Percentiles rank a stretch among this genome's conserved stretches.
Evolutionary conservation across 2,797 vertebrate genomes (phyloP).

Genomic region (Rhinichthys osculus): DNA sequence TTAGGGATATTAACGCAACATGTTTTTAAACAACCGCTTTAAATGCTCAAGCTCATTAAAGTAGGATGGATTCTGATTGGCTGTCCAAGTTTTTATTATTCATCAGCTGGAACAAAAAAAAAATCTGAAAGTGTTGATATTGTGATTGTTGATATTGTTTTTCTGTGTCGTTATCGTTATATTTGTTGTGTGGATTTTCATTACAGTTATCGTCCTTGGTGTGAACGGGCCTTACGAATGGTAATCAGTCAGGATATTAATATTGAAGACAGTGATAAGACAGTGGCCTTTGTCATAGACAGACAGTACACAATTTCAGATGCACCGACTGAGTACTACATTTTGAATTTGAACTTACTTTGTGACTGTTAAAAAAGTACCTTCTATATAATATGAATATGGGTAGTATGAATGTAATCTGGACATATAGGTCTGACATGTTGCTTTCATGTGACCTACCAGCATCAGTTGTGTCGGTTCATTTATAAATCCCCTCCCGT

Average conservation of each 20-base stretch:
- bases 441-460: not conserved
- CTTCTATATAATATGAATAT: not conserved
- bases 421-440: not conserved
- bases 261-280: not conserved
- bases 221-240: not conserved
- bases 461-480: not conserved
- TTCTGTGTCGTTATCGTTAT: not conserved
- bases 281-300: not conserved
- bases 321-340: not conserved
- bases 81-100: not conserved
- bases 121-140: not conserved
- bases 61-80: not conserved
- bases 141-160: not conserved
- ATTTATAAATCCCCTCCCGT: not conserved
- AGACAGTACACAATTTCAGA: not conserved
- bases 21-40: too few relatives aligned
- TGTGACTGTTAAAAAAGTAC: not conserved
- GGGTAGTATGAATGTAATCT: not conserved
- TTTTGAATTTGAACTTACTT: not conserved
- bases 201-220: not conserved
- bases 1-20: too few relatives aligned
- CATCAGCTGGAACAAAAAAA: not conserved
- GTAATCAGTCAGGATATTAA: slow-evolving; percentile 10
- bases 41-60: not conserved
- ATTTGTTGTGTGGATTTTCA: not conserved